Evolutionary conservation across 2,888 invertebrate species (phyloP).

Genomic region (Latrodectus elegans): DNA sequence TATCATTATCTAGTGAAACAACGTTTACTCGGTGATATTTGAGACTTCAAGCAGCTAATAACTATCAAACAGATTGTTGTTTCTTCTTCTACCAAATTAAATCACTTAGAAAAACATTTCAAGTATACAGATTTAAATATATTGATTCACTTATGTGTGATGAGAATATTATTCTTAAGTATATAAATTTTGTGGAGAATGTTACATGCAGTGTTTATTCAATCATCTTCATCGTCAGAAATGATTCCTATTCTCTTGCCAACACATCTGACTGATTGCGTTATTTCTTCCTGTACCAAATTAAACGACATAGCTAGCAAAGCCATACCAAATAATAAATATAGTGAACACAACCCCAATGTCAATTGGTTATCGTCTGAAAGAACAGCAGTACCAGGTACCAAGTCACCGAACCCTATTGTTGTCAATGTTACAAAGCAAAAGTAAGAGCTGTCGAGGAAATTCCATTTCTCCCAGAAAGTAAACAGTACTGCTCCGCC

Average conservation of each 20-base stretch:
- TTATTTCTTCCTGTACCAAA: slow-evolving; percentile 94
- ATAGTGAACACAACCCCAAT: slow-evolving; percentile 91
- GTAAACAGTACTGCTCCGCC: slow-evolving; percentile 91
- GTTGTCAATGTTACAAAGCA: slow-evolving; percentile 95
- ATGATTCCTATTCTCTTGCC: slow-evolving; percentile 91
- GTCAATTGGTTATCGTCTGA: slow-evolving; percentile 78
- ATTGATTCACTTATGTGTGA: too few species aligned
- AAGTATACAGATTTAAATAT: too few species aligned
- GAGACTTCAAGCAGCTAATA: too few species aligned
- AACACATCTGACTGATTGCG: slow-evolving; percentile 88
- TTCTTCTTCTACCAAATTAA: too few species aligned
- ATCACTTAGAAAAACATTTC: too few species aligned
- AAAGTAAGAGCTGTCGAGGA: slow-evolving; percentile 92
- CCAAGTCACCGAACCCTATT: slow-evolving; percentile 95
- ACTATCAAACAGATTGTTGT: too few species aligned
- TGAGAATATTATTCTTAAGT: background rate
- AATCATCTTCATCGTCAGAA: slow-evolving; percentile 78
- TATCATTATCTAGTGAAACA: too few species aligned
- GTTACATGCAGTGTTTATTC: background rate
- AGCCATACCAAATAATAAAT: slow-evolving; percentile 94
- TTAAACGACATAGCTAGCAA: slow-evolving; percentile 97
- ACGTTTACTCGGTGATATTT: too few species aligned
- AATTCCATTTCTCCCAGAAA: slow-evolving; percentile 89
- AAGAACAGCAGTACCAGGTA: slow-evolving; percentile 85
- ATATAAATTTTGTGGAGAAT: background rate